Base-by-base conservation (phyloP, 2,888 invertebrate genomes). In the Thysanoteuthis rhombus region DNA sequence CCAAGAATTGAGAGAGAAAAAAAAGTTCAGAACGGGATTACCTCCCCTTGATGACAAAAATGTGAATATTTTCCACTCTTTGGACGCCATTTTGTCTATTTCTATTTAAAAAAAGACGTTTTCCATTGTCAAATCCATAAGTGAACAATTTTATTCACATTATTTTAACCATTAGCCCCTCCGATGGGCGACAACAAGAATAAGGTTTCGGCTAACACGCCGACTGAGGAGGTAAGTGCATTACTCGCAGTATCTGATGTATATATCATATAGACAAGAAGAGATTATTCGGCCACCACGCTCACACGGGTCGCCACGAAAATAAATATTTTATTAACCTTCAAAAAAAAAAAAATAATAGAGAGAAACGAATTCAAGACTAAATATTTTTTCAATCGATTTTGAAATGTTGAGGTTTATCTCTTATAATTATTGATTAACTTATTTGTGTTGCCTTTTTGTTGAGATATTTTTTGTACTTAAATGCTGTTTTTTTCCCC, bases 41-140 rank as follows among this genome's bases (percentile, higher is more conserved):
- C 36, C 75, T 75, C n/a, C 75, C 75, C 75, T 75, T 75, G 75
- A 16, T 36, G 75, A 75, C 75, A 75, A 75, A 75, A 75, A 75
- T 75, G 75, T 75, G 75, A 75, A 75, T n/a, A 75, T 75, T 75
- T n/a, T n/a, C 36, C 75, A 75, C 75, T 75, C 36, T 75, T 75
- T 75, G n/a, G 75, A 75, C 75, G 75, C 75, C 75, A 75, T 75
- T 75, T 75, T 75, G n/a, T 75, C 75, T 75, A 36, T 75, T 36
- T 75, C 75, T 75, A 75, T n/a, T 75, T 75, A n/a, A 75, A 75
- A 75, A 75, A 75, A 75, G n/a, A n/a, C n/a, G 75, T 75, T 75
- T 75, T 75, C 75, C n/a, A 36, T 75, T 75, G 75, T 75, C 36
- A 36, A 16, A 36, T 75, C 36, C 12, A 75, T 75, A 75, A 75